Evolutionary conservation across 1,140 invertebrate genomes (phyloP).

Genomic region (Saccostrea echinata): DNA sequence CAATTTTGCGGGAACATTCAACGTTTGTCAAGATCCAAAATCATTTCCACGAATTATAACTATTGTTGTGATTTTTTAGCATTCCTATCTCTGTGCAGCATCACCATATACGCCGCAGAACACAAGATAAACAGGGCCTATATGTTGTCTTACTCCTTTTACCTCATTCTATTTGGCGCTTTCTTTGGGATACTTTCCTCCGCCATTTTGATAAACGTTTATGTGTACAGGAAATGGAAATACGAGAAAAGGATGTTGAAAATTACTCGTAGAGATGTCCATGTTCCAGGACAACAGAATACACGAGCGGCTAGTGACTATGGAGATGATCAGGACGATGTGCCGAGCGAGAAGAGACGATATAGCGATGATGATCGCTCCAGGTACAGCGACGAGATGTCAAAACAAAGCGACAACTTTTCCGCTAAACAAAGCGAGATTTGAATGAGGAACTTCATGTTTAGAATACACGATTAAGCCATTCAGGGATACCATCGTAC

Average conservation of each 20-base stretch:
- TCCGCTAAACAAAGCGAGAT: conserved; percentile 16
- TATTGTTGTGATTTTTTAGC: not conserved
- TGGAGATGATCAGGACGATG: conserved; percentile 3
- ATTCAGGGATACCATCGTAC: too few relatives aligned
- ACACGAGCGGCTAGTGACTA: not conserved
- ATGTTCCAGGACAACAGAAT: not conserved
- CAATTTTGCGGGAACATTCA: not conserved
- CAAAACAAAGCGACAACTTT: not conserved
- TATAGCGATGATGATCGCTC: not conserved
- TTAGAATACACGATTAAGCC: too few relatives aligned
- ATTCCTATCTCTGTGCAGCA: not conserved
- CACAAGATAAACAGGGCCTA: conserved; percentile 1
- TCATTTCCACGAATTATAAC: not conserved
- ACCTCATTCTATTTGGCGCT: not conserved
- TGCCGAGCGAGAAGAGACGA: not conserved
- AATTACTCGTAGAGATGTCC: not conserved
- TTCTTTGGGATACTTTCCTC: not conserved
- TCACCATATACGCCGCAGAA: not conserved
- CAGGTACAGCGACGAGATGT: conserved; percentile 10
- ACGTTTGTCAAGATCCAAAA: not conserved
- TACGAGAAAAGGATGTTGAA: not conserved
- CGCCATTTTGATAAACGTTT: conserved; percentile 11
- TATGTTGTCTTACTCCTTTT: not conserved
- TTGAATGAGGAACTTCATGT: not conserved
- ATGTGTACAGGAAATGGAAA: conserved; percentile 26